phyloP scores from a whole-genome alignment of 2,113 vertebrate species.

The Pseudonaja textilis region DNA sequence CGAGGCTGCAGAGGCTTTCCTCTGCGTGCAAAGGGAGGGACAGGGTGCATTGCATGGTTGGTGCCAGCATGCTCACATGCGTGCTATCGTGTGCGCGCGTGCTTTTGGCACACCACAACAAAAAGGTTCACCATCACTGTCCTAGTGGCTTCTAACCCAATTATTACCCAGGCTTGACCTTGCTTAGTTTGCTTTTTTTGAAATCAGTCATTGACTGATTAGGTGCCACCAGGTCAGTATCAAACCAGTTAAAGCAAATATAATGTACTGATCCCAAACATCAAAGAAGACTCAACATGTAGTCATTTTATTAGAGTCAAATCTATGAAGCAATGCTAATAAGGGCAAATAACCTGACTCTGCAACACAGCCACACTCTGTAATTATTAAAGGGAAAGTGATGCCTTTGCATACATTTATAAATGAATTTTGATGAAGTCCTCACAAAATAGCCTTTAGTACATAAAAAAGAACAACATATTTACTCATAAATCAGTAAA shows the following conservation, averaged over 20 bases:
- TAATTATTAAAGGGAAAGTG: background rate
- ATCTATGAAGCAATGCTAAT: background rate
- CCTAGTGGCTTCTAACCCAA: background rate
- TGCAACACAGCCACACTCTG: background rate
- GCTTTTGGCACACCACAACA: too few relatives aligned
- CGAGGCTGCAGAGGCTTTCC: too few relatives aligned
- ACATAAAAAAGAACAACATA: background rate
- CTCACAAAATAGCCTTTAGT: background rate
- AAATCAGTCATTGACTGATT: too few relatives aligned
- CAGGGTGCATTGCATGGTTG: too few relatives aligned
- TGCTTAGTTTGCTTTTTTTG: too few relatives aligned
- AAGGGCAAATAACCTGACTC: background rate
- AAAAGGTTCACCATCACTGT: too few relatives aligned
- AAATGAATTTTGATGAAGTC: background rate
- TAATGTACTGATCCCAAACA: background rate
- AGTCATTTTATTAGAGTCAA: background rate
- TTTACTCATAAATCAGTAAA: background rate
- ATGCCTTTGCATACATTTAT: background rate
- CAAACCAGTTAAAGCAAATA: background rate
- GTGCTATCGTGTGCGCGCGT: too few relatives aligned
- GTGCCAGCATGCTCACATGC: too few relatives aligned
- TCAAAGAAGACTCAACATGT: background rate
- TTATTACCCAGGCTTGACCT: background rate
- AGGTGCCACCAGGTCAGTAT: too few relatives aligned
- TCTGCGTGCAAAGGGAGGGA: too few relatives aligned